These are phyloP conservation scores for Burhinus oedicnemus DNA, from an alignment of 2,113 vertebrate species.

Conservation along the genomic window DNA sequence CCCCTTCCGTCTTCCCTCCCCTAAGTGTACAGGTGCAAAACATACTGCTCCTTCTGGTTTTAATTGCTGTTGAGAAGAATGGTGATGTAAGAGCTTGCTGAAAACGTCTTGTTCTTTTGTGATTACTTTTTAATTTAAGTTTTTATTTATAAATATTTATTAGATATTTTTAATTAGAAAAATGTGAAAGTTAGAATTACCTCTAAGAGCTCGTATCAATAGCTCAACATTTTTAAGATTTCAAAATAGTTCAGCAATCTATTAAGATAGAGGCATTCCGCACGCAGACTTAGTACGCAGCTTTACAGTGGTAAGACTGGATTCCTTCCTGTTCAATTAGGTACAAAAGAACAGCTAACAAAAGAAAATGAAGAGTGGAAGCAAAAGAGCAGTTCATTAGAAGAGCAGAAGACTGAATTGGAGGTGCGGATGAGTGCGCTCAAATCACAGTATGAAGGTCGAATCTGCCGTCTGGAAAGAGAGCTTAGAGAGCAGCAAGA, in stretches of 20 bases:
- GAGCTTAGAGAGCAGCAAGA: constrained; percentile 95
- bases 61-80: background rate
- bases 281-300: background rate
- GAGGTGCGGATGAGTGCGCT: constrained; percentile 93
- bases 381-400: constrained; percentile 76
- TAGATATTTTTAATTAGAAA: background rate
- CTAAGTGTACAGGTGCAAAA: background rate
- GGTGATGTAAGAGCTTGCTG: background rate
- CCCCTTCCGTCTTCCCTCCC: background rate
- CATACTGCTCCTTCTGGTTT: background rate
- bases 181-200: background rate
- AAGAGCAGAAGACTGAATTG: constrained; percentile 90
- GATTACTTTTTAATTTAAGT: background rate
- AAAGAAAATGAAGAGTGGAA: constrained; percentile 94
- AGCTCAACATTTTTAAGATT: background rate
- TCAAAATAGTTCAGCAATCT: background rate
- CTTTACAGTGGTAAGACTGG: background rate
- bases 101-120: background rate
- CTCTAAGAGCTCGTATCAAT: background rate
- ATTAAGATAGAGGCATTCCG: background rate
- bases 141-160: background rate
- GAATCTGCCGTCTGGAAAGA: constrained; percentile 91
- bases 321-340: constrained; percentile 61
- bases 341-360: constrained; percentile 85
- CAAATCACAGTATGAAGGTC: constrained; percentile 94